Evolutionary conservation across 2,797 vertebrate species (phyloP).

Genomic region (Semotilus atromaculatus): DNA sequence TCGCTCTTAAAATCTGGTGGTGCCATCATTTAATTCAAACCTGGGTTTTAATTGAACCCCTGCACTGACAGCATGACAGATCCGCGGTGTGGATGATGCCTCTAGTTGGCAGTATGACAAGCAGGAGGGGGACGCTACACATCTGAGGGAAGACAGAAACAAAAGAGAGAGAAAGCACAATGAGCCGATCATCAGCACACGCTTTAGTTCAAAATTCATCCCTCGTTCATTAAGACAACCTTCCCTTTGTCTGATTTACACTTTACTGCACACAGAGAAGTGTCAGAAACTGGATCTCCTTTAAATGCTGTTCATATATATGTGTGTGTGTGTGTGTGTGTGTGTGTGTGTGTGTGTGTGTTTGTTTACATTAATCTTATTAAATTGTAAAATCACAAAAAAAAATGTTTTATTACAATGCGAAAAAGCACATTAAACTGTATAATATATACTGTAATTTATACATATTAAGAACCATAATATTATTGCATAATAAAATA

Average conservation of each 20-base stretch:
- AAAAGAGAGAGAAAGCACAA: constrained; percentile 36
- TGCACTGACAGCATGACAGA: constrained; percentile 62
- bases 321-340: background rate
- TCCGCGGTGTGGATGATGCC: constrained; percentile 48
- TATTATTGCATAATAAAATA: background rate
- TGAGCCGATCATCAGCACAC: constrained; percentile 20
- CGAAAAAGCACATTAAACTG: background rate
- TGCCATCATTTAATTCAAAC: constrained; percentile 64
- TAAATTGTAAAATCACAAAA: background rate
- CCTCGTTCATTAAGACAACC: constrained; percentile 36
- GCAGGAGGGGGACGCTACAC: constrained; percentile 30
- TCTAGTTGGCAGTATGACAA: constrained; percentile 50
- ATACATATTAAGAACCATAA: background rate
- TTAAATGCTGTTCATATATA: background rate
- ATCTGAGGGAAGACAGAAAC: constrained; percentile 37
- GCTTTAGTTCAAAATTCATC: constrained; percentile 47
- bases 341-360: no score
- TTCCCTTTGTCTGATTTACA: constrained; percentile 51
- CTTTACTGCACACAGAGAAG: constrained; percentile 43
- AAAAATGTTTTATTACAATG: background rate
- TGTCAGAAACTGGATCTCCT: constrained; percentile 12
- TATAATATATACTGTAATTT: background rate
- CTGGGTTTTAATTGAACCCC: constrained; percentile 60
- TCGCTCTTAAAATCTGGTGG: constrained; percentile 41
- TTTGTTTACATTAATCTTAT: background rate